Evolutionary conservation across 2,797 vertebrate species (phyloP).

Genomic region (Cichlasoma orientale): DNA sequence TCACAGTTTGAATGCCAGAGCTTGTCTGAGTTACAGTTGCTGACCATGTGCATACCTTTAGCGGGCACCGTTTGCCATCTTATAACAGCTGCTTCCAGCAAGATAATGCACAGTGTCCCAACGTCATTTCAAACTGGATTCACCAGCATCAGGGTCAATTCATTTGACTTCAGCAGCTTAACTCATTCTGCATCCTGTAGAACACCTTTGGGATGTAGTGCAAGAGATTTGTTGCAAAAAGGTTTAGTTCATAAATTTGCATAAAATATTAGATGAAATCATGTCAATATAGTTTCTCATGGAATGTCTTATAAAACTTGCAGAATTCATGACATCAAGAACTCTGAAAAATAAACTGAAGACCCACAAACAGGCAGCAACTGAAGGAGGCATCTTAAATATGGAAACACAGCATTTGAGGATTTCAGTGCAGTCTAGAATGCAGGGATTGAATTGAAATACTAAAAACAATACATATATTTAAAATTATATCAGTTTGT

Average conservation of each 20-base stretch:
- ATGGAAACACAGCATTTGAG: not conserved
- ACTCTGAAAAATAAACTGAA: not conserved
- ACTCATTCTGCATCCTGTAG: not conserved
- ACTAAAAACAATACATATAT: not conserved
- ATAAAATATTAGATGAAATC: not conserved
- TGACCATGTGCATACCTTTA: not conserved
- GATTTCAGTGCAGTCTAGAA: not conserved
- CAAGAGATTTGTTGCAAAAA: not conserved
- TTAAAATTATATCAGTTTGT: not conserved
- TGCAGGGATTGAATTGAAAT: not conserved
- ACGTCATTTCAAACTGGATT: not conserved
- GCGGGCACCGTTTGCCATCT: not conserved
- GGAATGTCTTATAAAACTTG: not conserved
- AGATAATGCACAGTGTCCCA: not conserved
- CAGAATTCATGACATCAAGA: not conserved
- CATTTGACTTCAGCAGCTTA: not conserved
- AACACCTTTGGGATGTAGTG: not conserved
- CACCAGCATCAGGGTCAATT: not conserved
- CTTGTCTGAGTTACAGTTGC: not conserved
- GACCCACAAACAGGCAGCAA: not conserved
- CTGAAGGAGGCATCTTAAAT: not conserved
- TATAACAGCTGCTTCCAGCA: not conserved
- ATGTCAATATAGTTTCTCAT: not conserved
- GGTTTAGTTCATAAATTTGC: not conserved
- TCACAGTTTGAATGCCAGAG: not conserved